Evolutionary conservation across 2,797 vertebrate species (phyloP), one percentile per base, ranked within the genome.

Genomic region (Gobio occitaniae): DNA sequence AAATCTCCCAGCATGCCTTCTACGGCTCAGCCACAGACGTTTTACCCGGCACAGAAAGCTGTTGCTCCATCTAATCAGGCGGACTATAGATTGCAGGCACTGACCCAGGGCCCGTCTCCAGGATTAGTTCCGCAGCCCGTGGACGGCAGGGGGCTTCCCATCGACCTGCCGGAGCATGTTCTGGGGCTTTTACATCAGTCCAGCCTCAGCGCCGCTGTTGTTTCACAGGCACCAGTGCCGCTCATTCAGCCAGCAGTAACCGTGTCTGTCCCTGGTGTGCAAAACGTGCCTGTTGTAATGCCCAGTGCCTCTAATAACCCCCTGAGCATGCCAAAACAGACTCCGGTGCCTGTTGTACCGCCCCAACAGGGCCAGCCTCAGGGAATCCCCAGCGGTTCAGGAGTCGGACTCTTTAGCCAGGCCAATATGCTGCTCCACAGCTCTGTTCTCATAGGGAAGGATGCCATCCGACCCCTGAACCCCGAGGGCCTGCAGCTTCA

Each of bases 381-480:
- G 90, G 93, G 2, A 94, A 93, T 77, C n/a, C 82, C 41, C 50
- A 15, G 83, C 8, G 65, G 78, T 92, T 92, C 85, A 90, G 91
- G 92, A 83, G 94, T 87, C 83, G 93, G 94, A 82, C 79, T 93
- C 83, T 86, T 92, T 84, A 93, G 94, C 90, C 96, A 94, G 80
- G 87, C 92, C 38, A 96, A 97, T 81, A 96, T 93, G 93, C 96
- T 97, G 95, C 96, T 96, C 96, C 96, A 96, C 91, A 92, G 95
- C 77, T 91, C 94, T 84, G 87, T 94, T 92, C 90, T 95, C 90
- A 93, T 96, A 89, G 94, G 90, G 87, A 97, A 96, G 92, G 95
- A 97, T 92, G 93, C 91, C 86, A 90, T 94, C 88, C 97, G 94
- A 93, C 95, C 96, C 91, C 94, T 96, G 76, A 94, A 96, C 90